Base-by-base conservation (phyloP, 2,888 invertebrate species). In the Cylloceria caligata region DNA sequence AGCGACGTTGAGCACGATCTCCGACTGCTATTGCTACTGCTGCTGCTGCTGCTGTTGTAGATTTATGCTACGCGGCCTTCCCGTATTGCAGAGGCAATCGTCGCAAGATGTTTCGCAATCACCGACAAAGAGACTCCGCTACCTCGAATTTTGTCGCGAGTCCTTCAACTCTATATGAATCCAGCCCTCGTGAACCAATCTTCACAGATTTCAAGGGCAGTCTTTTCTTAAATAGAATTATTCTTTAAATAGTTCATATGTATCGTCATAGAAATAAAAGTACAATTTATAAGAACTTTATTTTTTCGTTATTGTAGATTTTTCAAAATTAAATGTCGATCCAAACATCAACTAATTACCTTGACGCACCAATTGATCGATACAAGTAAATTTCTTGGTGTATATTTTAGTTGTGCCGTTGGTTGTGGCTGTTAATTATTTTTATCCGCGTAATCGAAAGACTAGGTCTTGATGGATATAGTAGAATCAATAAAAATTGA, bases 141-240 rank as follows among this genome's bases (percentile, higher is more conserved):
- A 86, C 86, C 76, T 80, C 86, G 86, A 86, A 86, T 85, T 86
- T 85, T 30, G 74, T 83, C 84, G 75, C 82, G 85, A 82, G 83
- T 85, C 84, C 77, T 81, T 84, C 80, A 83, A 84, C 81, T 82
- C 69, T 75, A 68, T 77, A 75, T 49, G 47, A 52, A 83, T 49
- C 39, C 30, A 34, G 27, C 30, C 52, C 19, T 60, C 72, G 72
- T 45, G 47, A 39, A 34, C 45, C 39, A 42, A 72, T 45, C 30
- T 72, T 42, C 27, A 60, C 21, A 27, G 60, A 30, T 69, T 55
- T 13, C 67, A 68, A 68, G 67, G 36, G 11, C 67, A 36, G 47
- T 13, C 13, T 3, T 21, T 52, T 13, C 11, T 52, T 11, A 24
- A 4, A 52, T 13, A 4, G 11, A 24, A 24, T 11, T 52, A 9